phyloP scores from a whole-genome alignment of 2,888 invertebrate genomes.

The Aphidius colemani region DNA sequence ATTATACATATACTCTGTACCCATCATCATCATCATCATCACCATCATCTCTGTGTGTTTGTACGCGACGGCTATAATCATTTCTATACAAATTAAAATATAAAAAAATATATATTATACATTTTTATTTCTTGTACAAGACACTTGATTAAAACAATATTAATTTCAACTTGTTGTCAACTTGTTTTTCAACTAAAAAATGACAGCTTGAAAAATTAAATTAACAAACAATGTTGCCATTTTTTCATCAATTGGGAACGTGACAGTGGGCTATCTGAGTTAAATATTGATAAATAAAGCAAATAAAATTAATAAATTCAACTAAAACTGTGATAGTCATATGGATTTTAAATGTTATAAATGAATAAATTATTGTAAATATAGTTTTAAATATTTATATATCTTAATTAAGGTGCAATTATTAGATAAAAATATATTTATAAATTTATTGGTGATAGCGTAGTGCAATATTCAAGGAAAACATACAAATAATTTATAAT shows the following conservation, averaged over 20 bases:
- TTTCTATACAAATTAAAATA: too few relatives aligned
- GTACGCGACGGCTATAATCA: slow-evolving; percentile 14
- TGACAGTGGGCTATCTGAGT: slow-evolving; percentile 7
- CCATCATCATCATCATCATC: neutral
- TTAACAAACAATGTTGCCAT: slow-evolving; percentile 12
- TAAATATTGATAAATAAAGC: neutral
- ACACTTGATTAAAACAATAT: too few relatives aligned
- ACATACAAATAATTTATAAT: too few relatives aligned
- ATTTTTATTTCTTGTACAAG: too few relatives aligned
- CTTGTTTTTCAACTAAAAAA: too few relatives aligned
- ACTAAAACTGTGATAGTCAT: slow-evolving; percentile 24
- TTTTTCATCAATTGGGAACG: slow-evolving; percentile 13
- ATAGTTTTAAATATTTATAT: neutral
- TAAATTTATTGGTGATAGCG: slow-evolving; percentile 29
- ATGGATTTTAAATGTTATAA: slow-evolving; percentile 16
- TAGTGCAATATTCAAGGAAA: slow-evolving; percentile 33
- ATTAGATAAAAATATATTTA: neutral
- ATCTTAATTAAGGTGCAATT: slow-evolving; percentile 17
- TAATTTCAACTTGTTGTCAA: too few relatives aligned
- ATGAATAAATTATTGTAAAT: slow-evolving; percentile 14
- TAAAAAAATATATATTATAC: too few relatives aligned
- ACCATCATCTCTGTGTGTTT: slow-evolving; percentile 14
- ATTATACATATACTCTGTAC: neutral
- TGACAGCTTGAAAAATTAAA: too few relatives aligned
- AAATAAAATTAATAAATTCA: neutral